A percentile compares a stretch with the other conserved stretches of the same genome.
phyloP scores from a whole-genome alignment of 2,113 vertebrate genomes.

The Perca fluviatilis region DNA sequence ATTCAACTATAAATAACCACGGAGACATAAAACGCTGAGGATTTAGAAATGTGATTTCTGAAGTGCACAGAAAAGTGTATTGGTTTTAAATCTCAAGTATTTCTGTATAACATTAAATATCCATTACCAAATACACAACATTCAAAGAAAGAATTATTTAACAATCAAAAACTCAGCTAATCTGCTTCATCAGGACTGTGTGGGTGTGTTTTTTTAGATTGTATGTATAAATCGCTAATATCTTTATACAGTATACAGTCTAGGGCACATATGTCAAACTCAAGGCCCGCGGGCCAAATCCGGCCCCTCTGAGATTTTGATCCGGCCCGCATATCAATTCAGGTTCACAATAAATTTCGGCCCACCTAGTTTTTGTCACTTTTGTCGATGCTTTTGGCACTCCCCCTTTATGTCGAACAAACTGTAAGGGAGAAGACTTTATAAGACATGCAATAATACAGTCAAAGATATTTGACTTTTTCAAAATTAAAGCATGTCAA shows the following conservation, averaged over 20 bases:
- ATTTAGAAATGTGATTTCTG: neutral
- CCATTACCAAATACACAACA: neutral
- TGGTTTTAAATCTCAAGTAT: neutral
- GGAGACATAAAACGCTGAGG: neutral
- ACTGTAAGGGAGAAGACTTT: no score
- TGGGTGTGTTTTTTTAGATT: neutral
- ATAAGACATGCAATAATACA: no score
- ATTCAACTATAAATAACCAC: slow-evolving; percentile 22
- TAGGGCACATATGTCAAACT: no score
- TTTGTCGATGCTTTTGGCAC: no score
- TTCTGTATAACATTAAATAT: neutral
- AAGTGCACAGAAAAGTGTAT: neutral
- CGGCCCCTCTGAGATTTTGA: no score
- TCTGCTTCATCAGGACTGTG: neutral
- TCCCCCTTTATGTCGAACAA: no score
- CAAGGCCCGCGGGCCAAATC: no score
- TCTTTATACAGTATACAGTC: neutral
- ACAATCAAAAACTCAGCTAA: neutral
- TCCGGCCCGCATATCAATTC: no score
- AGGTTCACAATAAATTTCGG: no score
- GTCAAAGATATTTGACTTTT: no score
- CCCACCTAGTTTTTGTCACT: no score
- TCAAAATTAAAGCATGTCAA: no score
- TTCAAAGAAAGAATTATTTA: neutral
- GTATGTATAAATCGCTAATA: neutral